phyloP scores from a whole-genome alignment of 2,888 invertebrate genomes.

The Oligia strigilis region DNA sequence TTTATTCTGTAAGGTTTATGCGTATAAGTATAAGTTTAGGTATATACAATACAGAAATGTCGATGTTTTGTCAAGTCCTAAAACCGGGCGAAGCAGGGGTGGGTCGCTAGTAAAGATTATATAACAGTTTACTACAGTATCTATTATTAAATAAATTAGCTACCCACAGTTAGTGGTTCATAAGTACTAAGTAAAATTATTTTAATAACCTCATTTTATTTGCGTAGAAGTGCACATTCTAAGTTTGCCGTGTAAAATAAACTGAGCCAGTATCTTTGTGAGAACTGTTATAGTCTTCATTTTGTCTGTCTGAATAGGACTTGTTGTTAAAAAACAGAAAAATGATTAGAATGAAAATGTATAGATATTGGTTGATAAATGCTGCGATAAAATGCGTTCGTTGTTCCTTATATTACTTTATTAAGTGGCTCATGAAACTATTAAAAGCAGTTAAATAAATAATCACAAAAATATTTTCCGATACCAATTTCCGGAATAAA shows the following conservation, averaged over 20 bases:
- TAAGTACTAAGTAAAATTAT: too few relatives aligned
- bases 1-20: not conserved
- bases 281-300: conserved; percentile 13
- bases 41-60: too few relatives aligned
- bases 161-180: not conserved
- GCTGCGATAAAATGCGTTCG: not conserved
- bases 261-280: conserved; percentile 20
- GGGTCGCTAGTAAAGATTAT: not conserved
- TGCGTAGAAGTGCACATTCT: conserved; percentile 7
- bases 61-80: not conserved
- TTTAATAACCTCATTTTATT: not conserved
- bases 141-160: not conserved
- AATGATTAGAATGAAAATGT: not conserved
- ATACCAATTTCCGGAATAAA: not conserved
- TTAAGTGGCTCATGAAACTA: not conserved
- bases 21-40: too few relatives aligned
- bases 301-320: conserved; percentile 2
- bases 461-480: not conserved
- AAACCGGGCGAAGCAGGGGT: not conserved
- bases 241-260: conserved; percentile 39
- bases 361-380: not conserved
- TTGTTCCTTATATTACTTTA: not conserved
- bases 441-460: not conserved
- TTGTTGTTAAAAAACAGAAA: conserved; percentile 8
- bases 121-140: not conserved